phyloP scores from a whole-genome alignment of 2,888 invertebrate genomes.

The Gari tellinella region DNA sequence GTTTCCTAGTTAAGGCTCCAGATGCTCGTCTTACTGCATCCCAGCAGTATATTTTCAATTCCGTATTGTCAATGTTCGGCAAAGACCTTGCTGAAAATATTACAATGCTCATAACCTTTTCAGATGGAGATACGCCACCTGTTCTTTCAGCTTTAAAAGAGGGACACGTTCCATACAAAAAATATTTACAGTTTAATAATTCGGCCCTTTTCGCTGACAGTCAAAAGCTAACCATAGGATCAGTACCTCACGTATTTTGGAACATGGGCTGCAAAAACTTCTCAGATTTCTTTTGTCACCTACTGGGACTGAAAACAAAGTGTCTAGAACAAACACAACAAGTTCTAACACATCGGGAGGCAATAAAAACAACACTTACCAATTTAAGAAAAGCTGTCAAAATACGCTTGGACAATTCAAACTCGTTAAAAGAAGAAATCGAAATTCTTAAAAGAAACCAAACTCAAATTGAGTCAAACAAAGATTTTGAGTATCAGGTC shows the following conservation, averaged over 20 bases:
- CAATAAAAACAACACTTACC: constrained; percentile 37
- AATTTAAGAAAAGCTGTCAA: constrained; percentile 40
- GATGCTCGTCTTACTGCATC: constrained; percentile 40
- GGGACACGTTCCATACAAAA: constrained; percentile 30
- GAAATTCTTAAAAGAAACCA: constrained; percentile 35
- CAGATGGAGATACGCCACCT: constrained; percentile 54
- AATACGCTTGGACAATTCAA: constrained; percentile 39
- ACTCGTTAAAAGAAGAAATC: constrained; percentile 29
- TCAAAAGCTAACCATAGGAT: constrained; percentile 14
- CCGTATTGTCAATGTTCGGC: constrained; percentile 55
- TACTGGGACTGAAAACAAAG: constrained; percentile 26
- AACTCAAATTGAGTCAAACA: constrained; percentile 48
- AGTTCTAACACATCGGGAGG: constrained; percentile 39
- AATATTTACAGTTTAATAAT: constrained; percentile 51
- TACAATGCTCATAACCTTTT: constrained; percentile 51
- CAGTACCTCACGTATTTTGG: constrained; percentile 53
- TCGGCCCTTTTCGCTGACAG: constrained; percentile 48
- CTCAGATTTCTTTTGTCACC: constrained; percentile 32
- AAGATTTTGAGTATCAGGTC: constrained; percentile 59
- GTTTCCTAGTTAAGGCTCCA: constrained; percentile 55
- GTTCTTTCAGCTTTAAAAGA: constrained; percentile 42
- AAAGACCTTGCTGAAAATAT: constrained; percentile 52
- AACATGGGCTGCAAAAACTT: constrained; percentile 51
- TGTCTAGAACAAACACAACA: constrained; percentile 50
- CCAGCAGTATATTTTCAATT: constrained; percentile 52